Base-by-base conservation (phyloP, 2,888 invertebrate genomes). In the Trissolcus japonicus region DNA sequence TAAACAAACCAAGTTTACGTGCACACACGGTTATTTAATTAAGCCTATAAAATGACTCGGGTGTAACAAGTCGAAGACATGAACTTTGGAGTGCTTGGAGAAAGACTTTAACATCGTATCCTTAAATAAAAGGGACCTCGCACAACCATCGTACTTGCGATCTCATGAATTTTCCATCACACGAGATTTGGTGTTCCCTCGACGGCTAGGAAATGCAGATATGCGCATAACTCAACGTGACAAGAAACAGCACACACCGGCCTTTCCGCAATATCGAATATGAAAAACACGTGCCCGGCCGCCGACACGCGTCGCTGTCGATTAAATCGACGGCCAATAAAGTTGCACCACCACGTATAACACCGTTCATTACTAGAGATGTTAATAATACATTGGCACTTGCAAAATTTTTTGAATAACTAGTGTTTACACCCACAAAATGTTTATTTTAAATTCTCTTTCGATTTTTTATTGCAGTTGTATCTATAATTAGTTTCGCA, bases 121-220 rank as follows among this genome's bases (percentile, higher is more conserved):
- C 51, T 56, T 41, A 73, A 73, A 65, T 72, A 60, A 73, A 73
- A 56, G 55, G 41, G 66, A 60, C 72, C 65, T 60, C 62, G 77
- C 53, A 48, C 63, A 57, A 79, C 67, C 62, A 80, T 80, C 81
- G 79, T 82, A 80, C 19, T 56, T 50, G 63, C 54, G 63, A 65
- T 80, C 77, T 78, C 78, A 71, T 76, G 80, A 81, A 83, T 80
- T 79, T 80, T 83, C 81, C 83, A 82, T 82, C 80, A 83, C 59
- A 80, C 82, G 80, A 81, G 77, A 48, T 51, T 65, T 60, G 46
- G 48, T 59, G 63, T 55, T 55, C 56, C 17, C 40, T 9, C 43
- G 43, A 55, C n/a, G 66, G 21, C 56, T 62, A 61, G 62, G 46
- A 74, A 67, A 46, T 67, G 73, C 62, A 67, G 66, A 74, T 74